Conservation (phyloP, 23 tunicate genomes). For the Oikopleura vanhoeffeni region DNA sequence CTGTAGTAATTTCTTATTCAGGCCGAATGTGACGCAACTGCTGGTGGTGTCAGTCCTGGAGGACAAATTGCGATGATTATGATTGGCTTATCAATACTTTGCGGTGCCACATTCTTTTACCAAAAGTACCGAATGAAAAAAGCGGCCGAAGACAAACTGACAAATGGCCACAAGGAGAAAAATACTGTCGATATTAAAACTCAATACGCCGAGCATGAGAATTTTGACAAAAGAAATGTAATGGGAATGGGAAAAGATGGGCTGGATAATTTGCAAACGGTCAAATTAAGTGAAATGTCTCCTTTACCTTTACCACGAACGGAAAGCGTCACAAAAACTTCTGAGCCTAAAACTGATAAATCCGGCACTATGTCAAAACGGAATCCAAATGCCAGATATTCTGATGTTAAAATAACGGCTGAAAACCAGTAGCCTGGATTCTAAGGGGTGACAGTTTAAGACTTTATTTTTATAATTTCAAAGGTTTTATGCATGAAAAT, state of each 20-base stretch:
- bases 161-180: too few relatives aligned
- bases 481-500: too few relatives aligned
- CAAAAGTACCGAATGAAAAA: neutral
- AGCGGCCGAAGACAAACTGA: too few relatives aligned
- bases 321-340: constrained; percentile 17
- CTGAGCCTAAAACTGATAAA: neutral
- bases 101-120: neutral
- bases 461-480: too few relatives aligned
- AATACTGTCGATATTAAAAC: too few relatives aligned
- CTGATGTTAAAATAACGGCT: neutral
- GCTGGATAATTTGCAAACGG: constrained; percentile 1
- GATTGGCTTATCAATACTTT: neutral
- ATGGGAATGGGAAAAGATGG: constrained; percentile 9
- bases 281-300: neutral
- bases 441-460: too few relatives aligned
- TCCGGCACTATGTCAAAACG: neutral
- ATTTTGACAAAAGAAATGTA: neutral
- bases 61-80: constrained; percentile 12
- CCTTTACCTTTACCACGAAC: neutral
- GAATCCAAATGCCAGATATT: neutral
- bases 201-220: too few relatives aligned
- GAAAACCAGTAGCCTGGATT: too few relatives aligned
- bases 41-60: neutral
- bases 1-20: too few relatives aligned
- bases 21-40: constrained; percentile 3